Evolutionary conservation across 2,888 invertebrate species (phyloP).

Genomic region (Aleiodes alternator): DNA sequence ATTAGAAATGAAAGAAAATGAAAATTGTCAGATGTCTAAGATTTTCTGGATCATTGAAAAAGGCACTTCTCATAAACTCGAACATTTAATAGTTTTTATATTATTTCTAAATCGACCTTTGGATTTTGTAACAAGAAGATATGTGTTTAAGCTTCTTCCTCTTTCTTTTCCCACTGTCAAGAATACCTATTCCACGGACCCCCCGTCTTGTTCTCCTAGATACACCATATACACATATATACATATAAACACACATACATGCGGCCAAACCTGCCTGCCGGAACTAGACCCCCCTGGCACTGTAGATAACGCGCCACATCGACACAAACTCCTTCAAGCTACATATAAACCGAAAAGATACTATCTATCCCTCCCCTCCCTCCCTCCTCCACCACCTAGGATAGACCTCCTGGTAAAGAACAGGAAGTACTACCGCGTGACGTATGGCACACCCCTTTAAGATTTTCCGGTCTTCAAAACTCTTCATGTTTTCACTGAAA

Average conservation of each 20-base stretch:
- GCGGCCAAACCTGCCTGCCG: slow-evolving; percentile 9
- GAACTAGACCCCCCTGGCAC: slow-evolving; percentile 14
- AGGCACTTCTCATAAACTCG: no score
- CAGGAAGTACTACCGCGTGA: slow-evolving; percentile 24
- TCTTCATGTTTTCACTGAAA: slow-evolving; percentile 4
- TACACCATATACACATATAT: not conserved
- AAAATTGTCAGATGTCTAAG: no score
- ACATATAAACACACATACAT: no score
- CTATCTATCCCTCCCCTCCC: not conserved
- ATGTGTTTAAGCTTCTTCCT: slow-evolving; percentile 1
- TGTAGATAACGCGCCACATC: slow-evolving; percentile 22
- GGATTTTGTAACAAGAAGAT: not conserved
- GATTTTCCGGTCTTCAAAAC: slow-evolving; percentile 26
- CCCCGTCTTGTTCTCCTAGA: not conserved
- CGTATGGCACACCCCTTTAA: slow-evolving; percentile 27
- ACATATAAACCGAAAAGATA: slow-evolving; percentile 16
- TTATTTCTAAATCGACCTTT: not conserved
- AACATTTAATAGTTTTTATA: not conserved
- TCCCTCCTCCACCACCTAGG: not conserved
- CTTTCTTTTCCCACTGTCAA: not conserved
- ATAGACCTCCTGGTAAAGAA: slow-evolving; percentile 27
- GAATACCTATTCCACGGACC: not conserved
- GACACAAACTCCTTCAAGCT: slow-evolving; percentile 21
- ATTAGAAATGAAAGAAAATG: no score
- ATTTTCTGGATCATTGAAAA: no score